Base-by-base conservation (phyloP, 2,797 vertebrate species). In the Denticeps clupeoides region DNA sequence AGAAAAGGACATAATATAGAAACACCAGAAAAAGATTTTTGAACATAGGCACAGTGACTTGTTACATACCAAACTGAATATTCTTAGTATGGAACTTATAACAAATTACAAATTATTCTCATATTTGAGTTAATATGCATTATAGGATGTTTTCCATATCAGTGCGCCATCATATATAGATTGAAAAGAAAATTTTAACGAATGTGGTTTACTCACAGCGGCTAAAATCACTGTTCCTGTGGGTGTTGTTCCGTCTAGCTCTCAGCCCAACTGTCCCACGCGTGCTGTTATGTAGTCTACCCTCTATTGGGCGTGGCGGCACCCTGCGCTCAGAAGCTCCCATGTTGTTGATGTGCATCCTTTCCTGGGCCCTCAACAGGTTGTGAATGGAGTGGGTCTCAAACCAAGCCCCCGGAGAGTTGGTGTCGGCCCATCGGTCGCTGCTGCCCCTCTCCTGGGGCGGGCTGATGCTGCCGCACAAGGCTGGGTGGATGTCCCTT, bases 401-500 rank as follows among this genome's bases (percentile, higher is more conserved):
- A 3, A 71, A 75, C 82, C 83, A 81, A 3, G 74, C 63, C 24
- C 63, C 77, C 0, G 72, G 73, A 23, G 63, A 24, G 13, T 70
- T 77, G 1, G 60, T 51, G 4, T 71, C 80, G 4, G 53, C 57
- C 32, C 70, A 65, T 60, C 59, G 48, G 25, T 46, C 56, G 47
- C 65, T 58, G 11, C 71, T 82, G 67, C 76, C 75, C 25, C 65
- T 81, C 7, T 74, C 81, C 50, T 79, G 73, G 7, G 61, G 72
- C 0, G 59, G 71, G 1, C 58, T 74, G 4, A 80, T 70, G 54
- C 67, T 77, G 7, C 86, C 84, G 13, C 94, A 99, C 22, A 84
- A 42, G 25, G 55, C 62, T 1, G 89, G 89, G 43, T 99, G 94
- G 32, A 82, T 69, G 15, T 63, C 69, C 31, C 87, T 84, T 26